Base-by-base conservation (phyloP, 2,113 vertebrate species). In the Panurus biarmicus region DNA sequence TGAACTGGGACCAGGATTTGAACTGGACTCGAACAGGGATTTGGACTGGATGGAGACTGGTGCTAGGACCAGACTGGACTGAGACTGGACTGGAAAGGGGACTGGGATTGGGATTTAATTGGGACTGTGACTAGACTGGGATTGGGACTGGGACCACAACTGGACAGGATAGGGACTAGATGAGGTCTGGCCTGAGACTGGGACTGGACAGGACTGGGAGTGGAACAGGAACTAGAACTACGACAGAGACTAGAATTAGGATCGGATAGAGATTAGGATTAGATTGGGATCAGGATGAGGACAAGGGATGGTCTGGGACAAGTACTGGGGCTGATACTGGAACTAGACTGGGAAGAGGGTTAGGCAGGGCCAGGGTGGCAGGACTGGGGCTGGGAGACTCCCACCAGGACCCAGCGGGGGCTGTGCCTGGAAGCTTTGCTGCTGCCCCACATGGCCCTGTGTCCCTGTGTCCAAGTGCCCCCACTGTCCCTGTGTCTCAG, bases 151-250 rank as follows among this genome's bases (percentile, higher is more conserved):
- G 15, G 10, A 40, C 10, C 20, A 61, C 33, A 42, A 6, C 11
- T 26, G 28, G 33, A 13, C 11, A 31, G 24, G 38, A 23, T 1
- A 57, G 44, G 35, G 54, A 28, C 35, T 6, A 1, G 35, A 21
- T 16, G 35, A 25, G 25, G 14, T 12, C 2, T 36, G 22, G 26
- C 11, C n/a, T 60, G 47, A 29, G 16, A 9, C 0, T 31, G 29
- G 29, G 33, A 42, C 18, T 10, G 24, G 53, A n/a, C 25, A 70
- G 48, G 35, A 77, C 45, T 56, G 35, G 7, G 15, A 54, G 12
- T 45, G 36, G 14, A 5, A 57, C 76, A 11, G 23, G 53, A 29
- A 35, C 51, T 13, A 17, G 29, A 23, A n/a, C 42, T 35, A 2
- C 1, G 3, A 40, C 45, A 24, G 31, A 45, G 26, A 33, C 12